A percentile compares a stretch with the other conserved stretches of the same genome.
Conservation (phyloP, 2,113 vertebrate genomes). For the Heteronetta atricapilla region DNA sequence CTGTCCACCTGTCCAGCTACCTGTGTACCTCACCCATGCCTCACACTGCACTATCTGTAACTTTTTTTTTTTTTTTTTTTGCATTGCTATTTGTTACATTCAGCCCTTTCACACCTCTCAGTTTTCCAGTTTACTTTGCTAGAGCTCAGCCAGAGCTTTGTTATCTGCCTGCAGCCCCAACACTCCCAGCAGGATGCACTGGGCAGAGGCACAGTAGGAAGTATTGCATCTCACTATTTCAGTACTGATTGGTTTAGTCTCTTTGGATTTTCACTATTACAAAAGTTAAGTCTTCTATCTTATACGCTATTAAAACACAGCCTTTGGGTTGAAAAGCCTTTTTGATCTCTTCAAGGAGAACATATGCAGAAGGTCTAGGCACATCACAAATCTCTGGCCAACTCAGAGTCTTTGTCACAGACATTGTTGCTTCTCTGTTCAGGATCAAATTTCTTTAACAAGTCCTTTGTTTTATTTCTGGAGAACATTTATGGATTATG, state of each 20-base stretch:
- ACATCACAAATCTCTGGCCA: not conserved
- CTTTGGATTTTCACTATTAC: not conserved
- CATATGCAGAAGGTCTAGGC: not conserved
- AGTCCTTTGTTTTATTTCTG: not conserved
- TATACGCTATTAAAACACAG: not conserved
- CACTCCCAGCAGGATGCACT: not conserved
- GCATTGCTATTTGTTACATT: not conserved
- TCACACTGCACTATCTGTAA: not conserved
- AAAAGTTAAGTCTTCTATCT: not conserved
- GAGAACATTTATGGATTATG: not conserved
- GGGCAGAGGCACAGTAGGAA: not conserved
- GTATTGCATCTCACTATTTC: not conserved
- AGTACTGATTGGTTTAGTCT: not conserved
- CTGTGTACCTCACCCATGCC: not conserved
- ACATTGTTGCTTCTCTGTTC: not conserved
- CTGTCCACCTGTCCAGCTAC: too few species aligned
- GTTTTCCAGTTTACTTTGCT: not conserved
- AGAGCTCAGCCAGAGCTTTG: not conserved
- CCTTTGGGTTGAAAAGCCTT: not conserved
- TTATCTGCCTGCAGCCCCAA: not conserved
- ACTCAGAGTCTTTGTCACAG: not conserved
- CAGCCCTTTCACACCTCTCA: not conserved
- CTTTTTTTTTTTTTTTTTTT: not conserved
- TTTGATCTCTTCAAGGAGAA: not conserved
- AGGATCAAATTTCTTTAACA: not conserved